Evolutionary conservation across 2,113 vertebrate genomes (phyloP), one percentile per base, ranked within the genome.

Genomic region (Hiodon tergisus): DNA sequence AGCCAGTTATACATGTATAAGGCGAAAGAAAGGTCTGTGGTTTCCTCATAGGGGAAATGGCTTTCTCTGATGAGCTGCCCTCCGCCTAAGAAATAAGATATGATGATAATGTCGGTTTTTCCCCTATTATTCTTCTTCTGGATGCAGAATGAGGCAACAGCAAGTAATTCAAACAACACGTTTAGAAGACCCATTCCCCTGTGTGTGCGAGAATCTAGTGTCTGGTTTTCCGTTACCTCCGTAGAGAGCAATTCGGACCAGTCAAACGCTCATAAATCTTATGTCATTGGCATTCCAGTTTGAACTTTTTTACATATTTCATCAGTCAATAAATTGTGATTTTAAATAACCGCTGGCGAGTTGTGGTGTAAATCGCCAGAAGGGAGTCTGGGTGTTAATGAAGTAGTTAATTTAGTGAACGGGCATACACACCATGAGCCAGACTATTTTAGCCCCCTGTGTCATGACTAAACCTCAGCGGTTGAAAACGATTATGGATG

Each of bases 21-120:
- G 51, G 16, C 16, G 47, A 31, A 71, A 31, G 13, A 11, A 5
- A 13, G 69, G 17, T 17, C 67, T 69, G 67, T 52, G 14, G 4
- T 52, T 52, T 69, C 67, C 31, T 31, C 31, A 31, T 31, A 31
- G 31, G 31, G 31, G 9, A 69, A n/a, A 14, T 17, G 17, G 69
- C 69, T 9, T 46, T 51, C 13, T 50, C 51, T 69, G 67, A 69
- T 50, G 52, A 69, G 51, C n/a, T 8, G 51, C 7, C n/a, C 50
- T 52, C 9, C 53, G 8, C 69, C 4, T 10, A 14, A 16, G 69
- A 57, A 57, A 71, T 11, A 58, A 71, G 69, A 71, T 71, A 71
- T 54, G 14, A 13, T 16, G 14, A 16, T 63, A 16, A 63, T 3
- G 61, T 63, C n/a, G 16, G 14, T 63, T 63, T 3, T 63, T 57